Conservation (phyloP, 2,113 vertebrate genomes). For the Gracilinanus agilis region DNA sequence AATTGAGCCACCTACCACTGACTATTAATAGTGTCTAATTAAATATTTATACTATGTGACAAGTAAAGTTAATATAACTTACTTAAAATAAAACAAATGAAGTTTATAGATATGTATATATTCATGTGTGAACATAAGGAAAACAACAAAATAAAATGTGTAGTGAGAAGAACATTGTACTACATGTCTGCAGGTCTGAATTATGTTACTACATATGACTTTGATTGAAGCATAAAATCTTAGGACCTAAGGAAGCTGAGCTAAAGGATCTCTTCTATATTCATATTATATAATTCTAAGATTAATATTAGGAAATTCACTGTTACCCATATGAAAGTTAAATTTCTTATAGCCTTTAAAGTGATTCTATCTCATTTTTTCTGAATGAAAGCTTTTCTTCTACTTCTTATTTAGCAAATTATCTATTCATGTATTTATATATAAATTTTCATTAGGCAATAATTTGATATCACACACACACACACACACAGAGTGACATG, state of each 20-base stretch:
- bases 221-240: background rate
- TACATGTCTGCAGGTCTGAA: background rate
- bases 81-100: background rate
- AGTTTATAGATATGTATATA: background rate
- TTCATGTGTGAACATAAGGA: background rate
- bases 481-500: too few relatives aligned
- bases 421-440: background rate
- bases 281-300: background rate
- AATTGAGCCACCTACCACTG: background rate
- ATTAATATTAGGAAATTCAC: background rate
- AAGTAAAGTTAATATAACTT: background rate
- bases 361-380: background rate
- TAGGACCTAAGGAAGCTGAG: background rate
- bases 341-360: background rate
- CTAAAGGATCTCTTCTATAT: background rate
- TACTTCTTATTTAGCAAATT: background rate
- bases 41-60: background rate
- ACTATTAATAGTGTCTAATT: constrained; percentile 1
- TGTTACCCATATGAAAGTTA: background rate
- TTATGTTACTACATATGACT: background rate
- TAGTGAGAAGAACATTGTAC: background rate
- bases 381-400: background rate
- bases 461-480: background rate
- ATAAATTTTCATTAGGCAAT: background rate
- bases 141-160: background rate